phyloP scores from a whole-genome alignment of 2,888 invertebrate genomes.

The Labia minor region DNA sequence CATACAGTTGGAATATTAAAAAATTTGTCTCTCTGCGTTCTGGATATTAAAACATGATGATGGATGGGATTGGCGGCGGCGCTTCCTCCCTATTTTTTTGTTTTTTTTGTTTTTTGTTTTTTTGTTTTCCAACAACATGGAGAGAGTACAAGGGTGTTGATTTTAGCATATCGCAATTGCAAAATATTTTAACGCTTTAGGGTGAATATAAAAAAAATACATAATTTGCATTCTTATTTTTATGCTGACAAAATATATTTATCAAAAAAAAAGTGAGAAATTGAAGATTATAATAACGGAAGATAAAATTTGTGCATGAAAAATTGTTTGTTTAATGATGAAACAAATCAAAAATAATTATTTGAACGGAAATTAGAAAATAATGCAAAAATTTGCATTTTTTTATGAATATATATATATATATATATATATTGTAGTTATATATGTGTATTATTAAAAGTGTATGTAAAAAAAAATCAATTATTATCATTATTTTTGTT shows the following conservation, averaged over 20 bases:
- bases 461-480: not conserved
- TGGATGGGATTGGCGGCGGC: not conserved
- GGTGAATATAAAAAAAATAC: not conserved
- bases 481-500: too few species aligned
- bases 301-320: not conserved
- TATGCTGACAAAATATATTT: not conserved
- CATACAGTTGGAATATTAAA: not conserved
- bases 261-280: not conserved
- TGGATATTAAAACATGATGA: slow-evolving; percentile 4
- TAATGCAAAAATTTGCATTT: slow-evolving; percentile 8
- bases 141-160: not conserved
- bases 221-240: slow-evolving; percentile 1
- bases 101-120: not conserved
- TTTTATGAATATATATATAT: not conserved
- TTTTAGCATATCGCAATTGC: slow-evolving; percentile 13
- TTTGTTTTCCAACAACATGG: not conserved
- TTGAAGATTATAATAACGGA: slow-evolving; percentile 13
- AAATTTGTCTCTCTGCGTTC: not conserved
- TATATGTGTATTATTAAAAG: not conserved
- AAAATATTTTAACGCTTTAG: slow-evolving; percentile 8
- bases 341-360: slow-evolving; percentile 13
- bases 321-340: not conserved
- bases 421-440: not conserved
- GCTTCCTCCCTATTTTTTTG: too few species aligned
- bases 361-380: slow-evolving; percentile 13